phyloP scores from a whole-genome alignment of 2,113 vertebrate species.

The Hystrix brachyura region DNA sequence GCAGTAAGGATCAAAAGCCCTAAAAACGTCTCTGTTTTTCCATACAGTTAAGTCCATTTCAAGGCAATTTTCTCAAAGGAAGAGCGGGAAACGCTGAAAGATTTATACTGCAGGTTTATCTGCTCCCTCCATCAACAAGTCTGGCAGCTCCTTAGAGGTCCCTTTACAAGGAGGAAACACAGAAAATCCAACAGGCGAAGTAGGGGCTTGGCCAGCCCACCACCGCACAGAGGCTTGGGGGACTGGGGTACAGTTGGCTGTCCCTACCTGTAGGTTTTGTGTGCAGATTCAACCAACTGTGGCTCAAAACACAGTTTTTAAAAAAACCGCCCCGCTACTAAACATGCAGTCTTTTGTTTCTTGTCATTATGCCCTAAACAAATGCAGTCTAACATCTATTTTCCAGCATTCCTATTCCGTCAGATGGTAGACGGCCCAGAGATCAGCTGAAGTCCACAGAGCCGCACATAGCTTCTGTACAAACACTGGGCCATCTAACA shows the following conservation, averaged over 20 bases:
- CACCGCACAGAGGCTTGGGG: too few relatives aligned
- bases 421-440: background rate
- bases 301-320: background rate
- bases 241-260: background rate
- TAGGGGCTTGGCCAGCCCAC: background rate
- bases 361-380: background rate
- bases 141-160: background rate
- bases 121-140: background rate
- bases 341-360: background rate
- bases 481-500: background rate
- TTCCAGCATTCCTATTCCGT: too few relatives aligned
- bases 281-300: background rate
- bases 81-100: background rate
- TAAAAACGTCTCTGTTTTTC: background rate
- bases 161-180: background rate
- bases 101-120: background rate
- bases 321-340: too few relatives aligned
- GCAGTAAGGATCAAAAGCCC: background rate
- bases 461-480: background rate
- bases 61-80: conserved; percentile 35
- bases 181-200: background rate
- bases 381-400: too few relatives aligned
- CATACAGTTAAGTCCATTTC: background rate
- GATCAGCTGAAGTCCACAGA: background rate
- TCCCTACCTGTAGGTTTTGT: background rate